Base-by-base conservation (phyloP, 2,113 vertebrate species). In the Engraulis encrasicolus region DNA sequence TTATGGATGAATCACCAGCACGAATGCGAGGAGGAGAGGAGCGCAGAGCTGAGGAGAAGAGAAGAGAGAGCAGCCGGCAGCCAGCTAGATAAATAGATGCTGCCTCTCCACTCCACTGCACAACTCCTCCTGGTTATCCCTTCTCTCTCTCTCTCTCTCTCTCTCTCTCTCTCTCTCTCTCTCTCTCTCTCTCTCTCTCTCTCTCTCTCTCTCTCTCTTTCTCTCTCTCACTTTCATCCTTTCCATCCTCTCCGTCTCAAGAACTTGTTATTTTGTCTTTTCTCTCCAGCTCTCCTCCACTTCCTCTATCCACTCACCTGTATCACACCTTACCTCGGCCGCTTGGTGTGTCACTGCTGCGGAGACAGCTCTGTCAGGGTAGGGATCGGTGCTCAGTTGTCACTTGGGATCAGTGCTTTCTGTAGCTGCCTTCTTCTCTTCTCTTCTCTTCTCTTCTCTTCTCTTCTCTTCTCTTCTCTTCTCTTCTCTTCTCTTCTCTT, bases 1-100 rank as follows among this genome's bases (percentile, higher is more conserved):
- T 66, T 66, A 82, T 74, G 27, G 58, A 66, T 66, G 58, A 66
- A 66, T 66, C 58, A 66, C 58, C 27, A n/a, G n/a, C n/a, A 23
- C 15, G 58, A 23, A 66, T 66, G 3, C 58, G 23, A 66, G 58
- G 7, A 5, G 19, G 23, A 23, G 9, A 23, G 31, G 27, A 66
- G n/a, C n/a, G n/a, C n/a, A n/a, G n/a, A n/a, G n/a, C n/a, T n/a
- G n/a, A n/a, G n/a, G n/a, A n/a, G n/a, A n/a, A n/a, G n/a, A n/a
- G n/a, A n/a, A n/a, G n/a, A 66, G 58, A n/a, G n/a, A 23, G 6
- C n/a, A 66, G 58, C 7, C 58, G 58, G 2, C 58, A 66, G 58
- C 58, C n/a, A n/a, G n/a, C n/a, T n/a, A n/a, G n/a, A n/a, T n/a
- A n/a, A n/a, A n/a, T 31, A n/a, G 58, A 66, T 27, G 23, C 58